Conservation (phyloP, 2,797 vertebrate genomes). For the Brachyalestes nurse region DNA sequence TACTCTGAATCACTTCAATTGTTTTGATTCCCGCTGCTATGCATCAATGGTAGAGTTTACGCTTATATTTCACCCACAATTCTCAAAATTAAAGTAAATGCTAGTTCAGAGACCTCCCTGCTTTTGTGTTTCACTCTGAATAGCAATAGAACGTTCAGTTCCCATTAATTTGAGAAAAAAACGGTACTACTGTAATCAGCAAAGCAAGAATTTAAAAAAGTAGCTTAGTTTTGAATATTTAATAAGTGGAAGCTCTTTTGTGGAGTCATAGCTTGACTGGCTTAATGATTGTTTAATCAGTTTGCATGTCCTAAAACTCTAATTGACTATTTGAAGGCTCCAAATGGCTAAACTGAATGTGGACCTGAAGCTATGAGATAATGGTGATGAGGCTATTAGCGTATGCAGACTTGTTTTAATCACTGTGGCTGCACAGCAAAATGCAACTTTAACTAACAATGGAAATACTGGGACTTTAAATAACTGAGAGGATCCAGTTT, state of each 20-base stretch:
- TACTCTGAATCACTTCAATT: too few relatives aligned
- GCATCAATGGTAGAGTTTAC: too few relatives aligned
- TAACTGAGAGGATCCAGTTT: neutral
- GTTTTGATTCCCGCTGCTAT: too few relatives aligned
- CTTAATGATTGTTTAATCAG: neutral
- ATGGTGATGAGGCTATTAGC: neutral
- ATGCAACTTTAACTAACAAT: neutral
- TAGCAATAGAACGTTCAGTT: too few relatives aligned
- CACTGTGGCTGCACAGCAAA: neutral
- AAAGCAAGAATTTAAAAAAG: neutral
- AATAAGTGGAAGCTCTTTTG: neutral
- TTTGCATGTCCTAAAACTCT: neutral
- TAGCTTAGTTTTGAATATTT: neutral
- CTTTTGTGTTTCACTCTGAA: too few relatives aligned
- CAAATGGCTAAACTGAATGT: neutral
- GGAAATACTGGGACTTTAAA: too few relatives aligned
- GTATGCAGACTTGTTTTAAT: constrained; percentile 1
- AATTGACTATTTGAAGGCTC: neutral
- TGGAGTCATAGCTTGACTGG: neutral
- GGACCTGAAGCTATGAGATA: neutral
- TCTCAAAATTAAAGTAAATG: too few relatives aligned
- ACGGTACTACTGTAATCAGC: too few relatives aligned
- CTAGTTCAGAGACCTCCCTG: too few relatives aligned
- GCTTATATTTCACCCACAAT: too few relatives aligned
- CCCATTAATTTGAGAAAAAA: too few relatives aligned